Evolutionary conservation across 2,888 invertebrate genomes (phyloP), one percentile per base, ranked within the genome.

Genomic region (Lycia hirtaria): DNA sequence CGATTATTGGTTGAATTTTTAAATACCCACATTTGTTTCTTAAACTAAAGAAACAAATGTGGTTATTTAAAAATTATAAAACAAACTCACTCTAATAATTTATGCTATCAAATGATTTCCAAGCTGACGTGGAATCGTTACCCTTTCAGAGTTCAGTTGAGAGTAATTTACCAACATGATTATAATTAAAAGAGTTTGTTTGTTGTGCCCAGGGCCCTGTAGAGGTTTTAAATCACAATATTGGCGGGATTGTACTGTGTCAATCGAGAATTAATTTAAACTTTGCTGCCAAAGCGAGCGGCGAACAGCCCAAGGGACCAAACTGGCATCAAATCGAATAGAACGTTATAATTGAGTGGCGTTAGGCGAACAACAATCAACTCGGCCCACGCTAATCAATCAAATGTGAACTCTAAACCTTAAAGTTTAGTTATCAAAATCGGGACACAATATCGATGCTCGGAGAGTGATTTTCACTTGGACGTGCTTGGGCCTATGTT

Each of bases 211-310:
- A 75, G 71, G 73, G 68, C 71, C 69, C 72, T 70, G 61, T 67
- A 68, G 77, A 76, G 79, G 75, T 75, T 80, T 86, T 82, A 86
- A 87, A 87, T 85, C 83, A 81, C 76, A 78, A 75, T 76, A 78
- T 78, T 73, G 80, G 76, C 76, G 76, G 78, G 82, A 83, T 81
- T 81, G 75, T 81, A 81, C 85, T 86, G 81, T 88, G 86, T 87
- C 89, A 88, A 89, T 87, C 80, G 80, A 78, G 83, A 89, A 88
- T 88, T 89, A 87, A 90, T 90, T 90, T 88, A 88, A 90, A 89
- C 85, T 89, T 89, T 83, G 80, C 83, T 80, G 78, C 76, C 82
- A 85, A 88, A 87, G 82, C 83, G 85, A 87, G 78, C 84, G 85
- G 74, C 77, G 80, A 71, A 71, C 68, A 70, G 70, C 89, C 83